Percentiles rank a stretch among this genome's conserved stretches.
Evolutionary conservation across 1,140 invertebrate species (phyloP).

Genomic region (Bacillus rossius): DNA sequence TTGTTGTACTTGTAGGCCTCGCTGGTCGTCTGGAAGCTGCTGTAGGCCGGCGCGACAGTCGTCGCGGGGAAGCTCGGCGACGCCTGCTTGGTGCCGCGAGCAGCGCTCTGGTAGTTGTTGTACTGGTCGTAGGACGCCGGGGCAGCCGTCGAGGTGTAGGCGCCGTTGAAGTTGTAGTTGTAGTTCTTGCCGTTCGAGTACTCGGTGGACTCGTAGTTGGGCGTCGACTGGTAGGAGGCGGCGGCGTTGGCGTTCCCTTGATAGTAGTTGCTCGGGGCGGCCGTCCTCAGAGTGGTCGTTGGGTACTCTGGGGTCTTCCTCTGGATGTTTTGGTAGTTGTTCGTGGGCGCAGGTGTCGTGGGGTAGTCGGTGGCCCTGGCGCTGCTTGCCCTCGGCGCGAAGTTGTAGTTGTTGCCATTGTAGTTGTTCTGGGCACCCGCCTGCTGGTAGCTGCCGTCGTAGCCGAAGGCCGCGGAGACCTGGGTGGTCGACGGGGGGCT

Average conservation of each 20-base stretch:
- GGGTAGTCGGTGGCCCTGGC: too few species aligned
- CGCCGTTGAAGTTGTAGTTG: constrained; percentile 1
- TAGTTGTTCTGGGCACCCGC: not conserved
- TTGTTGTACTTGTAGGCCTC: constrained; percentile 1
- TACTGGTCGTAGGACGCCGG: not conserved
- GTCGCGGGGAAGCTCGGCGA: not conserved
- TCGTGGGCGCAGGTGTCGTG: not conserved
- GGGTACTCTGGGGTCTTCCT: not conserved
- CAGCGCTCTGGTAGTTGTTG: not conserved
- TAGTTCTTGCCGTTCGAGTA: not conserved
- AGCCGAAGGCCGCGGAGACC: constrained; percentile 12
- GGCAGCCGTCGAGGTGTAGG: not conserved
- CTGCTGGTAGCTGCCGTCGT: constrained; percentile 7
- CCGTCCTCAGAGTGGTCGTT: not conserved
- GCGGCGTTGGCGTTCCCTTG: not conserved
- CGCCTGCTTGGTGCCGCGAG: too few species aligned
- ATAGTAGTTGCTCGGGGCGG: not conserved
- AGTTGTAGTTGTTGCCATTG: constrained; percentile 7
- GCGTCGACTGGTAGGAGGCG: not conserved
- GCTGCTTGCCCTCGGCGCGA: not conserved
- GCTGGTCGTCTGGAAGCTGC: not conserved
- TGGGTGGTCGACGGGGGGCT: constrained; percentile 11
- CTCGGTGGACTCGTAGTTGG: not conserved
- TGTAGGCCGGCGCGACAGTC: not conserved
- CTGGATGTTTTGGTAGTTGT: not conserved